Conservation (phyloP, 2,113 vertebrate species). For the Sprattus sprattus region DNA sequence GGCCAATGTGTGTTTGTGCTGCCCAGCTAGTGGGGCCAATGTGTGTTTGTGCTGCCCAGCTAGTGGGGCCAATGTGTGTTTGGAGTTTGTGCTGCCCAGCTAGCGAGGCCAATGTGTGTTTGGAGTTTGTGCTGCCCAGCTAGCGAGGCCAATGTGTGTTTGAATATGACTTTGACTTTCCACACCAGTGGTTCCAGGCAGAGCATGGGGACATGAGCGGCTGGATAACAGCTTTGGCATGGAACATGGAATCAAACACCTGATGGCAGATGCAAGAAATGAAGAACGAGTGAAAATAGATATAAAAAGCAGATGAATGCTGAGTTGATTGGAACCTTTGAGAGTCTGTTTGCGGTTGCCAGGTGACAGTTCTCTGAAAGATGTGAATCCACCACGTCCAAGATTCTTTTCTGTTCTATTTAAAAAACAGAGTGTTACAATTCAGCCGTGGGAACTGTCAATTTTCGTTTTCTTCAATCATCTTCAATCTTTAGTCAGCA, state of each 20-base stretch:
- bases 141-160: background rate
- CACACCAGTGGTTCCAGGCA: no score
- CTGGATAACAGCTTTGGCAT: background rate
- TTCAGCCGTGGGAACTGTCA: slow-evolving; percentile 3
- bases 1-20: slow-evolving; percentile 21
- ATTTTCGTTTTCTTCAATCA: background rate
- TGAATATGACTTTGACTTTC: background rate
- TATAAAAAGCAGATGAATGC: no score
- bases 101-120: background rate
- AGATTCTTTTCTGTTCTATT: background rate
- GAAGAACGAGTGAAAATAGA: no score
- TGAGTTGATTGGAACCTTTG: no score
- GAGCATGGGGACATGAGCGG: no score
- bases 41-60: slow-evolving; percentile 23
- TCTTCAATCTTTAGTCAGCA: background rate
- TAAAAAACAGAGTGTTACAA: background rate
- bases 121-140: slow-evolving; percentile 29
- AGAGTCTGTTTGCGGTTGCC: no score
- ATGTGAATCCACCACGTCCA: background rate
- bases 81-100: slow-evolving; percentile 29
- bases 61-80: background rate
- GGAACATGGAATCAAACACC: no score
- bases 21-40: background rate
- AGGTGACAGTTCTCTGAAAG: background rate
- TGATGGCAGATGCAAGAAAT: no score